Base-by-base conservation (phyloP, 1,140 invertebrate genomes). In the Drosophila gunungcola region DNA sequence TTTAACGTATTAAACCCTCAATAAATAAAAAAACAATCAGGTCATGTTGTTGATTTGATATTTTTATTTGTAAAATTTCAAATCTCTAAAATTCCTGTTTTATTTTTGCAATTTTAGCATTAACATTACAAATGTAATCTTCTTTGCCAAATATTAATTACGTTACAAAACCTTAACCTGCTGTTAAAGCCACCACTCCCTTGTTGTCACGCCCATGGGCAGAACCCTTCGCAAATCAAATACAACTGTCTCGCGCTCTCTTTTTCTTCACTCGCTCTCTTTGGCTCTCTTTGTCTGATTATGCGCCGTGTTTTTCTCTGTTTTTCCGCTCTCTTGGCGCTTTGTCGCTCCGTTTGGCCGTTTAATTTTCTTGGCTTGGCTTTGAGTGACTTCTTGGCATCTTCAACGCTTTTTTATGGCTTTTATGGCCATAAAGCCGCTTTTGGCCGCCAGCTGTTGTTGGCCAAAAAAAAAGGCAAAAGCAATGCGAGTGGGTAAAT, bases 381-480 rank as follows among this genome's bases (percentile, higher is more conserved):
- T 25, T 51, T 80, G 70, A 57, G 38, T 75, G 73, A 57, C 52
- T 78, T 81, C 76, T 83, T 72, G 65, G 41, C 68, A 72, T 72
- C 68, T 72, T 79, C 80, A 74, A 79, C 74, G 79, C 65, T 86
- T 86, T 85, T 89, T 89, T 85, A 85, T 85, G 82, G 82, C 81
- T 86, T 86, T 86, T 79, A 77, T 83, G 80, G 70, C 69, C 76
- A 83, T 80, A 89, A 86, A 88, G 80, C 80, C 63, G 83, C 72
- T 81, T 81, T 36, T 63, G 78, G 68, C 82, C 72, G 81, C 80
- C 81, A 86, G 82, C 83, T 82, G 82, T 88, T 78, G 48, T 77
- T 64, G 60, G 56, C 56, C 79, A 79, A 81, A 82, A 21, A 49
- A 46, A 82, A 63, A 67, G 62, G 25, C 61, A 79, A 42, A 41